Evolutionary conservation across 2,888 invertebrate genomes (phyloP).

Genomic region (Phlogophora meticulosa): DNA sequence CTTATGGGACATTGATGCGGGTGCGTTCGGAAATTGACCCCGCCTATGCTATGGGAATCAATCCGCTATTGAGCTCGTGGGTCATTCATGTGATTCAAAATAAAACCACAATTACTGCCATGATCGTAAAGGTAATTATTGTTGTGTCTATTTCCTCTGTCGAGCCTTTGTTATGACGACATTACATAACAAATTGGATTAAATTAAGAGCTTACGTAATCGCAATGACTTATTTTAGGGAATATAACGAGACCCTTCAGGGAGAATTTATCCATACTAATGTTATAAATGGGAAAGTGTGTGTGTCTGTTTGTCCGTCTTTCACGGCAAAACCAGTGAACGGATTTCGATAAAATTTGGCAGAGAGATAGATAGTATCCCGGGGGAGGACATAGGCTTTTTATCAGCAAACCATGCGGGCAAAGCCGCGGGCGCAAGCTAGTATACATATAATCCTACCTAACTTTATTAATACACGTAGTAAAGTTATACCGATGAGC

Average conservation of each 20-base stretch:
- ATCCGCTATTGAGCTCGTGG: conserved; percentile 58
- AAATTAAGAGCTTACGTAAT: conserved; percentile 11
- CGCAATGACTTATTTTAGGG: background rate
- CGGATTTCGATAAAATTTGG: too few species aligned
- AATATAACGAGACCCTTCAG: background rate
- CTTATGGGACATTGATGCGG: conserved; percentile 73
- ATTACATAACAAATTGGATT: conserved; percentile 7
- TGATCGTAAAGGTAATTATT: conserved; percentile 42
- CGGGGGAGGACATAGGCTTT: too few species aligned
- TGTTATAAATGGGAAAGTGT: too few species aligned
- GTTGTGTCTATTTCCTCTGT: conserved; percentile 23
- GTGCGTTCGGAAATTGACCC: conserved; percentile 80
- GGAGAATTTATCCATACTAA: too few species aligned
- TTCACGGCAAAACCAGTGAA: too few species aligned
- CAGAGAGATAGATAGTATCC: too few species aligned
- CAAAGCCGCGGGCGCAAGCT: too few species aligned
- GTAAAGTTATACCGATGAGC: too few species aligned
- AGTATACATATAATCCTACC: too few species aligned
- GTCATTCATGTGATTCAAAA: conserved; percentile 62
- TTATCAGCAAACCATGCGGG: too few species aligned
- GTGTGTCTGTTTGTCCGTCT: too few species aligned
- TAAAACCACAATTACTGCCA: conserved; percentile 50
- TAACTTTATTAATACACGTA: too few species aligned
- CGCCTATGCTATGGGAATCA: conserved; percentile 68
- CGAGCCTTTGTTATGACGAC: conserved; percentile 17